Evolutionary conservation across 2,113 vertebrate genomes (phyloP).

Genomic region (Chrysemys picta): DNA sequence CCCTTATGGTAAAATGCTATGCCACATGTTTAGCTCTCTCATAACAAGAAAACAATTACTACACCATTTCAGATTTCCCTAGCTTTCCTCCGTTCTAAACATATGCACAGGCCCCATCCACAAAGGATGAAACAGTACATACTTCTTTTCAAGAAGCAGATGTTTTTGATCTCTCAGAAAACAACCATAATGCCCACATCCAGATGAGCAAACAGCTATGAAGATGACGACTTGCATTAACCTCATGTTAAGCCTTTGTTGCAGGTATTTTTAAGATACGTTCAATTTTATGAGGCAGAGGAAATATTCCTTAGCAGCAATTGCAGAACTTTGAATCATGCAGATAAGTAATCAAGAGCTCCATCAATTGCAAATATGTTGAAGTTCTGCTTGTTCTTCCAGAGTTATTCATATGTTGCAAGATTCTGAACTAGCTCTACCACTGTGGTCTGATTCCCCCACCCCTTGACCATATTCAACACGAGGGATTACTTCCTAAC

Average conservation of each 20-base stretch:
- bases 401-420: background rate
- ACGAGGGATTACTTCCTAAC: background rate
- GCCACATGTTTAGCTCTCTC: background rate
- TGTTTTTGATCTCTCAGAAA: background rate
- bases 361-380: rapidly evolving
- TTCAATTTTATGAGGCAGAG: background rate
- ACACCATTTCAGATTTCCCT: background rate
- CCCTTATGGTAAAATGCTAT: background rate
- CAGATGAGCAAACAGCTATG: background rate
- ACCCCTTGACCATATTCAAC: background rate
- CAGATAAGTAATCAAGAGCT: background rate
- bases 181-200: background rate
- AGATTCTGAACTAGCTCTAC: background rate
- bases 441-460: background rate
- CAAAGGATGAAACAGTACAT: background rate
- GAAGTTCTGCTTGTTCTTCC: background rate
- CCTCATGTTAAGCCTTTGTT: background rate
- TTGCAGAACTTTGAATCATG: background rate
- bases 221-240: background rate
- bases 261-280: background rate
- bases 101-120: background rate
- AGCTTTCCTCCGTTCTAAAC: background rate
- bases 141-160: background rate
- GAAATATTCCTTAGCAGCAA: background rate
- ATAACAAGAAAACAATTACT: background rate